Evolutionary conservation across 2,888 invertebrate species (phyloP).

Genomic region (Agrotis ipsilon): DNA sequence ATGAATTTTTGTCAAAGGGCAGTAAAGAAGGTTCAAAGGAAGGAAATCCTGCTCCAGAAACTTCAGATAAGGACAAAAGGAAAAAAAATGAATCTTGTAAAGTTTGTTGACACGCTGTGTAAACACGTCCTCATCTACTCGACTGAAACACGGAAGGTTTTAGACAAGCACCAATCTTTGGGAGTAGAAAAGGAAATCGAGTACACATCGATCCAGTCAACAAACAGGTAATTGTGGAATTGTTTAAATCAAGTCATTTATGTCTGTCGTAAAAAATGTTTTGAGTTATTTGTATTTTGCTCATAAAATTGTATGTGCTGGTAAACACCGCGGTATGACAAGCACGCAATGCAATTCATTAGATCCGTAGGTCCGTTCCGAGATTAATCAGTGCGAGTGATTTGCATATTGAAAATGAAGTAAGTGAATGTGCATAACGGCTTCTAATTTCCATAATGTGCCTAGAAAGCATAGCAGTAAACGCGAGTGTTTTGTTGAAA

Average conservation of each 20-base stretch:
- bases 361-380: conserved; percentile 1
- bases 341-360: conserved; percentile 36
- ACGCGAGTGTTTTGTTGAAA: conserved; percentile 31
- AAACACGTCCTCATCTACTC: not conserved
- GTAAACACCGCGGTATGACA: conserved; percentile 6
- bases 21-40: conserved; percentile 14
- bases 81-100: conserved; percentile 10
- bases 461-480: conserved; percentile 39
- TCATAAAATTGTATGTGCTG: conserved; percentile 2
- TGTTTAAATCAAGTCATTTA: conserved; percentile 16
- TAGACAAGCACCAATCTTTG: conserved; percentile 2
- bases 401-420: conserved; percentile 57
- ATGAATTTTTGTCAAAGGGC: conserved; percentile 42
- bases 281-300: conserved; percentile 10
- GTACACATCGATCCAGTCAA: not conserved
- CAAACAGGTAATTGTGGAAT: not conserved
- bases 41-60: conserved; percentile 18
- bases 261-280: conserved; percentile 2
- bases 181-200: conserved; percentile 21
- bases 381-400: conserved; percentile 37
- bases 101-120: conserved; percentile 7
- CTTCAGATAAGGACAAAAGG: conserved; percentile 19
- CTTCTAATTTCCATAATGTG: conserved; percentile 36
- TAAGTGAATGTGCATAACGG: conserved; percentile 13
- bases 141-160: not conserved